A percentile compares a stretch with the other conserved stretches of the same genome.
phyloP scores from a whole-genome alignment of 2,797 vertebrate species.

The Platyrinchus mystaceus region DNA sequence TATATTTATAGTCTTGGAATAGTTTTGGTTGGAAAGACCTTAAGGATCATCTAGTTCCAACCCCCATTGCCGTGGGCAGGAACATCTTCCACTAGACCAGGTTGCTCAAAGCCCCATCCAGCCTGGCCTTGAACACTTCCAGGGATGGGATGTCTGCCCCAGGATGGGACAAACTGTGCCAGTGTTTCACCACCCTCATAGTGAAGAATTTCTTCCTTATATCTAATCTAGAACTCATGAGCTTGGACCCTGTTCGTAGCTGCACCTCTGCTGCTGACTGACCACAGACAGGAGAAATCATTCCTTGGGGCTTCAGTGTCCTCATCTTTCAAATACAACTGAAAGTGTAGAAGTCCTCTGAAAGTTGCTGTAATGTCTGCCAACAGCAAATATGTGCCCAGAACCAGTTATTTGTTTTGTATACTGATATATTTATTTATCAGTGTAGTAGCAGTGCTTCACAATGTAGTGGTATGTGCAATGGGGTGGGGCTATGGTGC shows the following conservation, averaged over 20 bases:
- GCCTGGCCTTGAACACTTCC: not conserved
- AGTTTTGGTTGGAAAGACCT: not conserved
- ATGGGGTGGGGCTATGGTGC: not conserved
- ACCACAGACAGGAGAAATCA: not conserved
- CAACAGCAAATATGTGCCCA: accelerated
- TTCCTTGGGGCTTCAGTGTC: not conserved
- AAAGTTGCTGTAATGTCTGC: not conserved
- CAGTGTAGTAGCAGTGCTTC: not conserved
- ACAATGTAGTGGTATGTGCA: not conserved
- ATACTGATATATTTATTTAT: not conserved
- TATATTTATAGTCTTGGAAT: not conserved
- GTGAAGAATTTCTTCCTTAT: not conserved
- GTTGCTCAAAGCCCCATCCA: not conserved
- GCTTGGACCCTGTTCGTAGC: not conserved
- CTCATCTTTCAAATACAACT: not conserved
- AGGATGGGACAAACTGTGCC: not conserved
- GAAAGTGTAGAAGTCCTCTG: not conserved
- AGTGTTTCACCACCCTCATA: not conserved
- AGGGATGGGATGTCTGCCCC: not conserved
- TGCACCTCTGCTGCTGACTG: not conserved
- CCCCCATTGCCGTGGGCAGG: not conserved
- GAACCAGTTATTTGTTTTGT: not conserved
- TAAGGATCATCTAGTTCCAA: not conserved
- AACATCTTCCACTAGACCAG: not conserved
- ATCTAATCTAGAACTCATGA: not conserved